These are phyloP conservation scores for Sebastes schlegelii DNA, from an alignment of 2,113 vertebrate genomes.

Conservation along the genomic window DNA sequence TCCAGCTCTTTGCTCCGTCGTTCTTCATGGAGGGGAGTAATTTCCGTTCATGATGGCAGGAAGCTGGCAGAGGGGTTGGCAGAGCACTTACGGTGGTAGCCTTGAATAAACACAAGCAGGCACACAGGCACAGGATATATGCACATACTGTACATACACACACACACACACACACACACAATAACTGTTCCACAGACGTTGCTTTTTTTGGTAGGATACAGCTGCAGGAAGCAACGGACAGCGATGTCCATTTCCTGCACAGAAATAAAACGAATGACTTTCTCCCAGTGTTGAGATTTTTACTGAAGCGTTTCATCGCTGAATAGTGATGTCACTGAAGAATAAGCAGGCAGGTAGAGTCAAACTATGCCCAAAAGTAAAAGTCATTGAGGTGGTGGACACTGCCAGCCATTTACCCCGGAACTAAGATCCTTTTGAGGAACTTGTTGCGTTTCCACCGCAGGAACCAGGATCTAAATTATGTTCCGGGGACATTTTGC, in stretches of 20 bases:
- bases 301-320: not conserved
- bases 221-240: not conserved
- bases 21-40: not conserved
- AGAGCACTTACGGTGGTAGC: not conserved
- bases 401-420: too few species aligned
- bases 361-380: not conserved
- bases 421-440: too few species aligned
- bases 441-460: too few species aligned
- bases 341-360: not conserved
- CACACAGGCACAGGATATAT: not conserved
- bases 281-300: not conserved
- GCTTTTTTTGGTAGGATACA: not conserved
- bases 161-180: not conserved
- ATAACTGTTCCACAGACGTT: not conserved
- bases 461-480: too few species aligned
- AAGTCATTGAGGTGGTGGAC: not conserved
- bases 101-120: slow-evolving; percentile 1
- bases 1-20: not conserved
- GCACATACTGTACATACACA: not conserved
- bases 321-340: not conserved
- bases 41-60: not conserved
- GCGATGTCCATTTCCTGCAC: not conserved
- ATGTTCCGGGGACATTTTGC: too few species aligned
- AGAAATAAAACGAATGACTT: not conserved
- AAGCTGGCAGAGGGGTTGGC: slow-evolving; percentile 5